Percentiles rank a stretch among this genome's conserved stretches.
Evolutionary conservation across 2,113 vertebrate genomes (phyloP).

Genomic region (Callospermophilus lateralis): DNA sequence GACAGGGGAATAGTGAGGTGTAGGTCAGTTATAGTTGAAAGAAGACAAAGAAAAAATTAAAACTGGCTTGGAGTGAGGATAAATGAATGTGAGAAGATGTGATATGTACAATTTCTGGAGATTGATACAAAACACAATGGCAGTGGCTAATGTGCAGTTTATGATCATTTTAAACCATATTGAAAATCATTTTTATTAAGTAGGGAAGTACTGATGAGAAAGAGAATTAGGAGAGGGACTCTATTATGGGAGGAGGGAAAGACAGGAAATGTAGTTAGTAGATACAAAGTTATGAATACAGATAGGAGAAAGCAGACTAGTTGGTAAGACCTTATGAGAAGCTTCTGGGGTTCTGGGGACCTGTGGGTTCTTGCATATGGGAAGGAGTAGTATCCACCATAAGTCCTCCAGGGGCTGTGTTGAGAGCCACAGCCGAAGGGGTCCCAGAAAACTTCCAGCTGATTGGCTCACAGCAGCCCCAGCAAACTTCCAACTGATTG

Average conservation of each 20-base stretch:
- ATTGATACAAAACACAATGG: not conserved
- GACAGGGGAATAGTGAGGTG: not conserved
- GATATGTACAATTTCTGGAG: not conserved
- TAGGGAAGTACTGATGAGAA: not conserved
- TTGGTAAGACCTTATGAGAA: not conserved
- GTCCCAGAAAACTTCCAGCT: too few relatives aligned
- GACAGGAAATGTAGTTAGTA: not conserved
- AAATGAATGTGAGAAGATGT: not conserved
- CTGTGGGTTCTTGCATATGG: conserved; percentile 32
- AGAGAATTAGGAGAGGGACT: not conserved
- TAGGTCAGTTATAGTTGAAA: not conserved
- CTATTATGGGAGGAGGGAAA: not conserved
- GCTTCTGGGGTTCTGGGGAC: not conserved
- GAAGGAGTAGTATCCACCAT: not conserved
- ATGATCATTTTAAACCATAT: not conserved
- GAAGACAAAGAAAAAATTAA: conserved; percentile 27
- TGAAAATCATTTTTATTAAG: not conserved
- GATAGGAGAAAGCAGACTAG: not conserved
- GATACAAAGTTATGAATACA: conserved; percentile 17
- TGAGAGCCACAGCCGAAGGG: too few relatives aligned
- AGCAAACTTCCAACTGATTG: too few relatives aligned
- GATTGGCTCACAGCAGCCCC: too few relatives aligned
- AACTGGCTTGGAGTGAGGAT: not conserved
- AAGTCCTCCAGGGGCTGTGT: not conserved
- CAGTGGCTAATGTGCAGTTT: not conserved